Base-by-base conservation (phyloP, 1,140 invertebrate genomes). In the Pentalonia nigronervosa region DNA sequence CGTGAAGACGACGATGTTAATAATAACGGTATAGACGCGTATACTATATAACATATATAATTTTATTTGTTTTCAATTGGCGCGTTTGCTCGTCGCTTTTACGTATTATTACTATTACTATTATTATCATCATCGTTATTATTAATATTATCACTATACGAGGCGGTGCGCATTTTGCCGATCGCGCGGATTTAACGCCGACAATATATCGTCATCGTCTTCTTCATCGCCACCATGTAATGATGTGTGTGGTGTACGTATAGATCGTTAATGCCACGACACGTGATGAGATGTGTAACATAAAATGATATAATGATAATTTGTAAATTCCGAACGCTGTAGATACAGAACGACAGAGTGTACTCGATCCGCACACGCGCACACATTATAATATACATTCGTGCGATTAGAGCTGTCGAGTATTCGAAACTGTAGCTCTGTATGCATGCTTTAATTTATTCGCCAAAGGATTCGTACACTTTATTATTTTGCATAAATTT, bases 401-500 rank as follows among this genome's bases (percentile, higher is more conserved):
- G 14, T n/a, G n/a, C n/a, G 30, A 76, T 76, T 76, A 47, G 21
- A 34, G 45, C 8, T 34, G 86, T 48, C 17, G 86, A n/a, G 86
- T 48, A 48, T 34, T 45, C 30, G 47, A n/a, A 7, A n/a, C 86
- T 36, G 30, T 30, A 34, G 9, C 20, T 8, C 9, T 76, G 45
- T 47, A 45, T 86, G 17, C 45, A 25, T 30, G 25, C 45, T 48
- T 87, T 87, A 89, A 53, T 89, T 53, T 53, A 88, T 88, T 50
- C 47, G 48, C 25, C 14, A 88, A 87, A 89, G 47, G 48, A 89
- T 89, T 53, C 53, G 48, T 53, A 53, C 34, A 89, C 48, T 89
- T 53, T 89, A 89, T 89, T 53, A 89, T 89, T 89, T 89, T 47
- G 48, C 48, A 53, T 89, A 89, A 34, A 89, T 89, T 36, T 87